Evolutionary conservation across 64 coral and sea anemone genomes (phyloP), one percentile per base, ranked within the genome.

Genomic region (Pocillopora verrucosa): DNA sequence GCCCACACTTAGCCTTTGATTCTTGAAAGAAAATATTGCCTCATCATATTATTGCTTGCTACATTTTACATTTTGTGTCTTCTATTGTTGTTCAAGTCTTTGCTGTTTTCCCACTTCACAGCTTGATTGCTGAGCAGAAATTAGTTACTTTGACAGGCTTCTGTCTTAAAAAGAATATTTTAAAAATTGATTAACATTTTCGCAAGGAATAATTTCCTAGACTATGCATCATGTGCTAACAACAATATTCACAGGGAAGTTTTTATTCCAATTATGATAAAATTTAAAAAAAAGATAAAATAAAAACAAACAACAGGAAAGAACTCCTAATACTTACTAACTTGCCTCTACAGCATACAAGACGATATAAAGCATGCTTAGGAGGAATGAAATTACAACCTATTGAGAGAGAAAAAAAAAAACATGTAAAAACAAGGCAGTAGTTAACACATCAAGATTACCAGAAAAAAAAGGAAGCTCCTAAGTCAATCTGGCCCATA

Each of bases 321-420:
- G 2, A 36, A 30, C 30, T 24, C 7, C 9, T 17, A 3, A 82
- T 76, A 98, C 96, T 98, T 92, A 98, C 96, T 87, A 98, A 35
- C 74, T 86, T 61, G 93, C 65, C 65, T 98, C 96, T 17, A 98
- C 92, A 36, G 65, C 69, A 72, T 94, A 98, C 58, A 98, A 58
- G 9, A 87, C 86, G 17, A 98, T 82, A 37, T 98, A 98, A 1
- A 88, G 81, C 67, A 94, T 94, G 85, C 90, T 98, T 61, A 94
- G 89, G 30, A 98, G 70, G 63, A 98, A 98, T 2, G 93, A 94
- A 0, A 94, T 60, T 24, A 94, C 87, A 37, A 94, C 92, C 96
- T 98, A 87, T 16, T 62, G 58, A 45, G 14, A 41, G 89, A 83
- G 20, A 30, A 35, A 13, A 83, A 34, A 34, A 35, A 13, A 92